Base-by-base conservation (phyloP, 1,140 invertebrate species). In the Gryllus bimaculatus region DNA sequence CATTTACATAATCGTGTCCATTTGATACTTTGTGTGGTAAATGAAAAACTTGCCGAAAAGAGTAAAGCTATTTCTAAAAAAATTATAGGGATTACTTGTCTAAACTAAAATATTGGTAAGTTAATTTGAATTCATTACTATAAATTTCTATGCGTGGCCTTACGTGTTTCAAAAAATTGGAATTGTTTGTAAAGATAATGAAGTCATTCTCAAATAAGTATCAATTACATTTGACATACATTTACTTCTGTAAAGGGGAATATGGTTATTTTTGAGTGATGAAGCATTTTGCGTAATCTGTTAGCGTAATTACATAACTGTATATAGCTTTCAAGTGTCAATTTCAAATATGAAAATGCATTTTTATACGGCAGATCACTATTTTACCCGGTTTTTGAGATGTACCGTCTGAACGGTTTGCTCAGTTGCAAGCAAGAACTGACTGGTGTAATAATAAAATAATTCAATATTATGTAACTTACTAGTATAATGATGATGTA, bases 341-440 rank as follows among this genome's bases (percentile, higher is more conserved):
- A 66, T 66, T 66, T 66, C 54, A 66, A 66, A 66, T 66, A 66
- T 66, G 54, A 18, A 66, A 66, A 66, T 66, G 54, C 54, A 66
- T 66, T 66, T 66, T 66, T 66, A 66, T 66, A 66, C 54, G 18
- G 54, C 54, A 66, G 54, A 66, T 66, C 26, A 66, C 54, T 66
- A 66, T 66, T 66, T 66, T 66, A 66, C 54, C 54, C 54, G 18
- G 18, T 66, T 66, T 66, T 66, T 18, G 54, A 66, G 54, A 66
- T 13, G 54, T 66, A 66, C 54, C 54, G 54, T 66, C 54, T 13
- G 10, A 39, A 66, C 54, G 54, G 54, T 66, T 66, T 66, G 54
- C 54, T 66, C 54, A 66, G 54, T 66, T 66, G 54, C 54, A 66
- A 66, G 54, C 54, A 66, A 66, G 54, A 66, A 66, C 54, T 66